These are phyloP conservation scores for Diadophis punctatus DNA, from an alignment of 2,113 vertebrate species.

Conservation along the genomic window DNA sequence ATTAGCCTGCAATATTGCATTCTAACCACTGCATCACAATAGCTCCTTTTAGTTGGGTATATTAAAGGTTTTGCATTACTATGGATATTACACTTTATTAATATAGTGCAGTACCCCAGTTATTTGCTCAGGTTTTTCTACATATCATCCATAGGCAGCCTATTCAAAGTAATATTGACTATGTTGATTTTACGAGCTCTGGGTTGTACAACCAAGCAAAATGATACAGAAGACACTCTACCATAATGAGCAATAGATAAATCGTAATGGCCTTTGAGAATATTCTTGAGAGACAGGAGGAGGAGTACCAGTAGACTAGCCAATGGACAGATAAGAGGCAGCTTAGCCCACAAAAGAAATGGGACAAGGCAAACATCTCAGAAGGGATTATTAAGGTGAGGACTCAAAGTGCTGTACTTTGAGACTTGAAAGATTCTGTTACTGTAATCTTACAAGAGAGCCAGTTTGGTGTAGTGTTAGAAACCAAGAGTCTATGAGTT, in stretches of 20 bases:
- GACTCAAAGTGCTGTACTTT: neutral
- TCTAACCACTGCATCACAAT: too few species aligned
- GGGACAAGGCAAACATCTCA: neutral
- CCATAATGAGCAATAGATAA: neutral
- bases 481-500: neutral
- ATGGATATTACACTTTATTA: neutral
- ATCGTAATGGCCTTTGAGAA: neutral
- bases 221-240: neutral
- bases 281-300: neutral
- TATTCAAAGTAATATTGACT: neutral
- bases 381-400: neutral
- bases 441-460: neutral
- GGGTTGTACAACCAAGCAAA: neutral
- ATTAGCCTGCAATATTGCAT: too few species aligned
- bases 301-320: neutral
- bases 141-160: neutral
- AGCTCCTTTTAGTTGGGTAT: neutral
- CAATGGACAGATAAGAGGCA: neutral
- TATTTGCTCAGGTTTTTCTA: neutral
- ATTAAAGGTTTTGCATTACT: neutral
- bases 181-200: neutral
- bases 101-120: neutral
- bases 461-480: neutral
- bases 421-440: neutral
- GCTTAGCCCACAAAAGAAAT: neutral